Evolutionary conservation across 1,140 invertebrate species (phyloP), one percentile per base, ranked within the genome.

Genomic region (Drosophila bipectinata): DNA sequence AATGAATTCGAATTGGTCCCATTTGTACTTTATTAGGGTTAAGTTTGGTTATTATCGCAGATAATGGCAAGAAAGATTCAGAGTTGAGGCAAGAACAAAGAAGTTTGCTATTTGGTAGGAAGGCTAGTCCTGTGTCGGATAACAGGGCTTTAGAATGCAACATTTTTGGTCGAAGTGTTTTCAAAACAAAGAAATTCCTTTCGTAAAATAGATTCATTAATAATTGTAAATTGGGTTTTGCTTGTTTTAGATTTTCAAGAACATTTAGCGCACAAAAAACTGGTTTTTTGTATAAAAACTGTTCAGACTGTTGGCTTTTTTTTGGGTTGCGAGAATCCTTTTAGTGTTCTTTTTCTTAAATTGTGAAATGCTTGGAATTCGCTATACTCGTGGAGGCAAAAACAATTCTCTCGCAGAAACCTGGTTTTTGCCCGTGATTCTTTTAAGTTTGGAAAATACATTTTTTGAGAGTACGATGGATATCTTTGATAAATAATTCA

Each of bases 11-110:
- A 90, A 91, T 90, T 79, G 78, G 68, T 84, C 75, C 81, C 88
- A 89, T 89, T 90, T 89, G 80, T 89, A 85, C 78, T 90, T 90
- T 85, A 89, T 89, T 88, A 74, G 75, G 69, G 84, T 84, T 84
- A 79, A 77, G 60, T 66, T 60, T 51, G 56, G 62, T 89, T 89
- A 89, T 77, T 77, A 72, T 77, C 66, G 66, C 74, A 77, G 75
- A 77, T 77, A 77, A 77, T 76, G 72, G 67, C 72, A n/a, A 15
- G 9, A 6, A 10, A 32, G 48, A 21, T 3, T 21, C 21, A 21
- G 21, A 41, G 69, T 55, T 60, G 52, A 52, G 14, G 37, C 59
- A 21, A 75, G 48, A 39, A 28, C 41, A 57, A 45, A 15, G 54
- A 59, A 14, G 39, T 12, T 26, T n/a, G 10, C 47, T 32, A 30